Base-by-base conservation (phyloP, 2,797 vertebrate genomes). In the Antennarius maculatus region DNA sequence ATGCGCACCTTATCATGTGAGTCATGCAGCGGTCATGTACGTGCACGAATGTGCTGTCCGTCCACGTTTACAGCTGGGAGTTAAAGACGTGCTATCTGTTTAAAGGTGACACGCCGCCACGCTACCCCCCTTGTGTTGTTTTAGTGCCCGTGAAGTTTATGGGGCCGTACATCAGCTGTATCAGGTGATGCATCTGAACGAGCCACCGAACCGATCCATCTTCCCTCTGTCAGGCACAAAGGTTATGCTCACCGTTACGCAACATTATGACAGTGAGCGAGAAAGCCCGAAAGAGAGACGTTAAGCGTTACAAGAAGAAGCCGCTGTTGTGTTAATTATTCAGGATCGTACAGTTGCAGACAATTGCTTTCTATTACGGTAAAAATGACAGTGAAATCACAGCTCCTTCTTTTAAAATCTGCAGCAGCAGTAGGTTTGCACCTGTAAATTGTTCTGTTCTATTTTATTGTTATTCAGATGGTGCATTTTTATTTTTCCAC, bases 1-100 rank as follows among this genome's bases (percentile, higher is more conserved):
- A 23, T 23, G 23, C 2, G 23, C 23, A 23, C 23, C 23, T 23
- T 23, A 23, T 23, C 23, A 23, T 23, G 23, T 23, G 37, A 39
- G 2, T 39, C 37, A 39, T 39, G 37, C 67, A 10, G 8, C 13
- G 23, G 37, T 18, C 27, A 11, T 4, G 41, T 13, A 17, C 13
- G 42, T 53, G 53, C 14, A 17, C 27, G 3, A 16, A 17, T 7
- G 54, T 29, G 69, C 66, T 50, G 49, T 65, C 71, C 83, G 77
- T 76, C 83, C 62, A 66, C 50, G 72, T 84, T 85, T 80, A 83
- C 66, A 59, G 82, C 84, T 7, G 29, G 51, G 73, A 78, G 70
- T 78, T 73, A 77, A 72, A 67, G 75, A 75, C 60, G 67, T 56
- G 56, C 74, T 64, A 46, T 78, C 54, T 69, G 66, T 77, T 85